Evolutionary conservation across 2,113 vertebrate genomes (phyloP).

Genomic region (Accipiter virgatus): DNA sequence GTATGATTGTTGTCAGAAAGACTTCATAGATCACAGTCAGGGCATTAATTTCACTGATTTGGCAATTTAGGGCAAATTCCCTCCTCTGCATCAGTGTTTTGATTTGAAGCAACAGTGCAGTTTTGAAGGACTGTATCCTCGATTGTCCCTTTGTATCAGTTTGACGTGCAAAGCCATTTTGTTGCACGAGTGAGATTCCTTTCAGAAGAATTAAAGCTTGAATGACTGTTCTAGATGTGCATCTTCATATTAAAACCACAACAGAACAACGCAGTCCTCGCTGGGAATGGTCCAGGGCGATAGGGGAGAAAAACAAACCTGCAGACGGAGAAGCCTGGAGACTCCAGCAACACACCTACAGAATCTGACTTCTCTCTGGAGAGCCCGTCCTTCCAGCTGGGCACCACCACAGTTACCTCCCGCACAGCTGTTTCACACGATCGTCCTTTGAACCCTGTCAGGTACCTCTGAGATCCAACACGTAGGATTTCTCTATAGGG

Average conservation of each 20-base stretch:
- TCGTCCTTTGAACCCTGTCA: not conserved
- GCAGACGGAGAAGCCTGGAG: not conserved
- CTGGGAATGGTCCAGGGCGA: not conserved
- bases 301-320: not conserved
- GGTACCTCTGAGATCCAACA: not conserved
- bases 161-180: not conserved
- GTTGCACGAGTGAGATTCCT: not conserved
- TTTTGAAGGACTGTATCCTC: not conserved
- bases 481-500: not conserved
- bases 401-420: not conserved
- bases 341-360: not conserved
- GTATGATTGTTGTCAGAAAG: not conserved
- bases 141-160: not conserved
- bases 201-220: not conserved
- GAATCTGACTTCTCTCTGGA: not conserved
- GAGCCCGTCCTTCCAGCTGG: not conserved
- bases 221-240: not conserved
- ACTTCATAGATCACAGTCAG: not conserved
- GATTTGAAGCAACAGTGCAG: not conserved
- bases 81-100: not conserved
- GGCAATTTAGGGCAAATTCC: not conserved
- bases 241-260: not conserved
- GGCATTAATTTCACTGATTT: not conserved
- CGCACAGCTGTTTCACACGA: not conserved
- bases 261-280: not conserved